These are phyloP conservation scores for Agrotis exclamationis DNA, from an alignment of 2,888 invertebrate genomes.

Conservation along the genomic window DNA sequence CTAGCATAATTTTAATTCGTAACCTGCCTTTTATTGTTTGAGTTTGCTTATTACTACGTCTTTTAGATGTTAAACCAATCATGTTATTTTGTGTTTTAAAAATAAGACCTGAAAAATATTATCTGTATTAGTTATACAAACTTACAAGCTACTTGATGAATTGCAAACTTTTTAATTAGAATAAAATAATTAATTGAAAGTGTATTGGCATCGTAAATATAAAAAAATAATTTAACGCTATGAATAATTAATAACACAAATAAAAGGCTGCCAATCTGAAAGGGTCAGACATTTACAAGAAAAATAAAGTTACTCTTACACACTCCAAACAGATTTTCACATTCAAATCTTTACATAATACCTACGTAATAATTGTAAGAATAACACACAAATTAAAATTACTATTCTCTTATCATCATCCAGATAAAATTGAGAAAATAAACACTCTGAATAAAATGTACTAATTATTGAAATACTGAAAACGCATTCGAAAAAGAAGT, in stretches of 20 bases:
- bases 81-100: slow-evolving; percentile 11
- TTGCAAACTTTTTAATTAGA: not conserved
- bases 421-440: not conserved
- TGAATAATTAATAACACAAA: slow-evolving; percentile 18
- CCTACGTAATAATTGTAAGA: slow-evolving; percentile 7
- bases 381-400: slow-evolving; percentile 19
- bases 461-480: slow-evolving; percentile 5
- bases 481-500: not conserved
- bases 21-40: slow-evolving; percentile 16
- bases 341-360: slow-evolving; percentile 14
- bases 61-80: slow-evolving; percentile 29
- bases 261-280: slow-evolving; percentile 35
- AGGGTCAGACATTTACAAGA: slow-evolving; percentile 7
- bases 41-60: slow-evolving; percentile 24
- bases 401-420: not conserved
- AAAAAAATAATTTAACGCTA: slow-evolving; percentile 13
- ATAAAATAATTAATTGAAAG: not conserved
- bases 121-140: not conserved
- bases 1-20: slow-evolving; percentile 18
- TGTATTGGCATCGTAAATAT: slow-evolving; percentile 19
- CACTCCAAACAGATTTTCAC: slow-evolving; percentile 3
- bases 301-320: slow-evolving; percentile 7
- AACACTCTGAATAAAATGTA: slow-evolving; percentile 5
- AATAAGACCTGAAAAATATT: not conserved
- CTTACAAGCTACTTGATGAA: not conserved